Conservation (phyloP, 2,797 vertebrate genomes). For the Cygnus olor region DNA sequence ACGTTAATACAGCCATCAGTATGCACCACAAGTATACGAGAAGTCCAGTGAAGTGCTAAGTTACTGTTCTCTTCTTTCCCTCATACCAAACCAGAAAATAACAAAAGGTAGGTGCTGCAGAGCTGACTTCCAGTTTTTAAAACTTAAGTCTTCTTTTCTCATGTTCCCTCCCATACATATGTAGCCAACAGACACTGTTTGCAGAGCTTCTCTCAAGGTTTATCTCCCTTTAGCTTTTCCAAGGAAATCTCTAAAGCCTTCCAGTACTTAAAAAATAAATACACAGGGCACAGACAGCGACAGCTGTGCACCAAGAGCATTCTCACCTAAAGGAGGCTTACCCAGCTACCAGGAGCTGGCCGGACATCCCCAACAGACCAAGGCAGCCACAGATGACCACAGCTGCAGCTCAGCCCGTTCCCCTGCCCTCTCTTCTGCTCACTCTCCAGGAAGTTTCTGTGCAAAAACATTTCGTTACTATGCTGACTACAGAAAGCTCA, state of each 20-base stretch:
- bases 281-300: neutral
- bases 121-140: neutral
- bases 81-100: neutral
- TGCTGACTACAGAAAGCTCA: neutral
- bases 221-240: neutral
- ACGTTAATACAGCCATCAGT: accelerated
- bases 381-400: no score
- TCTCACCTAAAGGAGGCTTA: neutral
- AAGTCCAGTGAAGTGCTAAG: neutral
- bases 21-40: accelerated
- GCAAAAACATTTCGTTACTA: neutral
- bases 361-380: neutral
- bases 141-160: neutral
- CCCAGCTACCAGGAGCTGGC: neutral
- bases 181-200: neutral
- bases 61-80: neutral
- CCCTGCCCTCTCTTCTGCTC: neutral
- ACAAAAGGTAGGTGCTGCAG: neutral
- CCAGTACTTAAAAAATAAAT: no score
- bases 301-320: neutral
- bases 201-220: neutral
- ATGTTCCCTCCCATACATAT: accelerated
- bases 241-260: neutral
- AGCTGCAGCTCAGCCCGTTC: neutral
- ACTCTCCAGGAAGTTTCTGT: neutral